phyloP scores from a whole-genome alignment of 2,888 invertebrate genomes.

The Exephanes ischioxanthus region DNA sequence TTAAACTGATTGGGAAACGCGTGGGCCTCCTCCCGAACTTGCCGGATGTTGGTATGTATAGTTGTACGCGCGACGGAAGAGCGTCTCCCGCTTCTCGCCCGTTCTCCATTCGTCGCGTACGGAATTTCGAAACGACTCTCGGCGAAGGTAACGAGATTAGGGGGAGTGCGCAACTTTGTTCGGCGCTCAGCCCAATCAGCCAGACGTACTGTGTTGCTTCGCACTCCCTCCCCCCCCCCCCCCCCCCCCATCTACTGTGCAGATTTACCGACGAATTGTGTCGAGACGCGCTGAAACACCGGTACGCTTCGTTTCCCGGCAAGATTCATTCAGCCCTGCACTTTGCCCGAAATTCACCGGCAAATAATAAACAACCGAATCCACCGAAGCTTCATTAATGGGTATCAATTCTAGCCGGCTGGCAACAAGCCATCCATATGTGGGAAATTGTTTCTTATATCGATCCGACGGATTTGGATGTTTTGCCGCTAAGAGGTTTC shows the following conservation, averaged over 20 bases:
- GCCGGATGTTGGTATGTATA: background rate
- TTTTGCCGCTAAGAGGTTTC: too few species aligned
- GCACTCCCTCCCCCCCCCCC: background rate
- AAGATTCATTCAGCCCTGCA: background rate
- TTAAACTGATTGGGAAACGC: slow-evolving; percentile 81
- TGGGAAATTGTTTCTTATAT: too few species aligned
- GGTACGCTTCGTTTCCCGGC: background rate
- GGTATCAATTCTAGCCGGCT: too few species aligned
- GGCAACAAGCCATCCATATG: background rate
- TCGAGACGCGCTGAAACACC: background rate
- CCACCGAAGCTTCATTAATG: too few species aligned
- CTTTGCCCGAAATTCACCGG: too few species aligned
- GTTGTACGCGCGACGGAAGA: background rate
- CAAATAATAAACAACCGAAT: too few species aligned
- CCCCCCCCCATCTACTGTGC: background rate
- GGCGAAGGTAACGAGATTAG: slow-evolving; percentile 81
- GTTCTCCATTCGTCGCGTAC: slow-evolving; percentile 64
- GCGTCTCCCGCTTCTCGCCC: slow-evolving; percentile 24
- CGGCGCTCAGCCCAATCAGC: slow-evolving; percentile 78
- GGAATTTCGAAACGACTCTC: slow-evolving; percentile 79
- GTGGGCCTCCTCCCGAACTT: slow-evolving; percentile 47
- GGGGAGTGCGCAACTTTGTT: slow-evolving; percentile 80
- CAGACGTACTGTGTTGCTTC: slow-evolving; percentile 58
- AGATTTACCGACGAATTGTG: background rate
- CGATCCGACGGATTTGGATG: too few species aligned